A percentile compares a stretch with the other conserved stretches of the same genome.
Conservation (phyloP, 2,888 invertebrate species). For the Selenia dentaria region DNA sequence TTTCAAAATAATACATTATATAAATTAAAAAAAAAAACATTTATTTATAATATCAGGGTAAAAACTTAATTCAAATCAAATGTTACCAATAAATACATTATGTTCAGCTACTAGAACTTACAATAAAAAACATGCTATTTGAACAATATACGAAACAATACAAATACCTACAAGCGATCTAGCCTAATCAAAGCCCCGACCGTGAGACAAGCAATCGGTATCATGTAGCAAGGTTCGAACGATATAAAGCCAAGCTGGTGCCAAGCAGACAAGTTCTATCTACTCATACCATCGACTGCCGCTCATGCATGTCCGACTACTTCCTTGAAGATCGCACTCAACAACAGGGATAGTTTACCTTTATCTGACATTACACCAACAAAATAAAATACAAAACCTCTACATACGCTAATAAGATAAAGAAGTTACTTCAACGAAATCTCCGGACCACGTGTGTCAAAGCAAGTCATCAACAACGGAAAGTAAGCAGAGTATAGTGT, state of each 20-base stretch:
- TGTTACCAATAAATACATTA: no score
- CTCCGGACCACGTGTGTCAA: not conserved
- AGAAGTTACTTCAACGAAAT: slow-evolving; percentile 7
- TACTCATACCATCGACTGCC: not conserved
- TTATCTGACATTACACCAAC: no score
- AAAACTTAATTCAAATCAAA: no score
- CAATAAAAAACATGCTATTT: no score
- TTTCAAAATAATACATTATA: no score
- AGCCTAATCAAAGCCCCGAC: not conserved
- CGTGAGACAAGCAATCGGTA: not conserved
- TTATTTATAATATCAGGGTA: no score
- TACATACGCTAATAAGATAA: no score
- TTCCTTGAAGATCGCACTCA: not conserved
- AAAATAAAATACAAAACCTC: no score
- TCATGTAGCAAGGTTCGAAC: slow-evolving; percentile 3
- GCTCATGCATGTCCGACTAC: slow-evolving; percentile 2
- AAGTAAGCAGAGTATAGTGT: not conserved
- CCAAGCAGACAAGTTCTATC: slow-evolving; percentile 3
- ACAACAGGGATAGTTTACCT: no score
- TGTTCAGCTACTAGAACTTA: no score
- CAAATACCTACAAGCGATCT: not conserved
- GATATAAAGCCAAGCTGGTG: not conserved
- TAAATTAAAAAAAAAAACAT: no score
- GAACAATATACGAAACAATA: not conserved
- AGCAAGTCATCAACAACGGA: not conserved